Percentiles rank a stretch among this genome's conserved stretches.
phyloP scores from a whole-genome alignment of 2,888 invertebrate genomes.

The Melanophora roralis region DNA sequence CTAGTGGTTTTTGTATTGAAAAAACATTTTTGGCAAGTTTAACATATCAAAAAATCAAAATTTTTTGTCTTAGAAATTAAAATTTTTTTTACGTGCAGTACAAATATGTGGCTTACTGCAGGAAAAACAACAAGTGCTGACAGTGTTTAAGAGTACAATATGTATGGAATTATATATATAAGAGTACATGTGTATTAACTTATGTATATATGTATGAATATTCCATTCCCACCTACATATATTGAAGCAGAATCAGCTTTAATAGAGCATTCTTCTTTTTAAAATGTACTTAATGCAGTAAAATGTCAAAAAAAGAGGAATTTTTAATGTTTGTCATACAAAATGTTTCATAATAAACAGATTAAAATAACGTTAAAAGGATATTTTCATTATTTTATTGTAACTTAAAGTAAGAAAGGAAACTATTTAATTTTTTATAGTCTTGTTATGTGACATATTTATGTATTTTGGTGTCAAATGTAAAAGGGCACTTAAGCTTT shows the following conservation, averaged over 20 bases:
- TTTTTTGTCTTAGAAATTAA: no score
- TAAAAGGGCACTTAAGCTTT: no score
- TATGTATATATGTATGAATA: background rate
- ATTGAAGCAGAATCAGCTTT: slow-evolving; percentile 12
- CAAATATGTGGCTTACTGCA: background rate
- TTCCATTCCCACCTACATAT: slow-evolving; percentile 15
- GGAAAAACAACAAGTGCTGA: slow-evolving; percentile 17
- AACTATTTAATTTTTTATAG: no score
- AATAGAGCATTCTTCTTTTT: slow-evolving; percentile 43
- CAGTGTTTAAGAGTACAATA: slow-evolving; percentile 12
- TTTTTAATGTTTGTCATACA: slow-evolving; percentile 8
- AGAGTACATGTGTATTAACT: no score
- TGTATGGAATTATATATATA: no score
- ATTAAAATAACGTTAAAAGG: background rate
- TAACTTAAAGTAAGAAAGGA: no score
- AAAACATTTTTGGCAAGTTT: no score
- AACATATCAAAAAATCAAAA: no score
- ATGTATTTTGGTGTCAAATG: no score
- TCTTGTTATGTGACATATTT: no score
- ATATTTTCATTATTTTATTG: no score
- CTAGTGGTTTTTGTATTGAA: no score
- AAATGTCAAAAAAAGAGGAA: slow-evolving; percentile 27
- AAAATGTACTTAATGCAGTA: slow-evolving; percentile 29
- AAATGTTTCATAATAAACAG: background rate
- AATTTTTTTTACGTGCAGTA: background rate